Evolutionary conservation across 2,797 vertebrate species (phyloP).

Genomic region (Trichosurus vulpecula): DNA sequence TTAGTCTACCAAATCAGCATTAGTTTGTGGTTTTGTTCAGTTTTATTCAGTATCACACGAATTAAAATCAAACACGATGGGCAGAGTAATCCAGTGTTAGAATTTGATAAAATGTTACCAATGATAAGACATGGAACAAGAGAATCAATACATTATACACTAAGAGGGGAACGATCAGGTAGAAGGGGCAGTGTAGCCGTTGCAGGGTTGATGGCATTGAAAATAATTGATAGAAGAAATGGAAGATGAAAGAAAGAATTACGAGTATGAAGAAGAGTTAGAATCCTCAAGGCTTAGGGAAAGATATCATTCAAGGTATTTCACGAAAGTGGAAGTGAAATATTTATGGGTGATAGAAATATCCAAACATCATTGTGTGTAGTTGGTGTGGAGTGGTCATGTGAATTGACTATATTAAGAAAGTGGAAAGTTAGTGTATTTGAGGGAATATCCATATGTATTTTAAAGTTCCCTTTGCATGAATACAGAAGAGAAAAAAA

Average conservation of each 20-base stretch:
- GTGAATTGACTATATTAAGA: background rate
- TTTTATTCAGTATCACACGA: background rate
- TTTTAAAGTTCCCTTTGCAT: background rate
- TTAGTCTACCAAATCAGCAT: background rate
- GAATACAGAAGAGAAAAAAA: background rate
- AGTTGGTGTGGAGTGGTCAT: background rate
- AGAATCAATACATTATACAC: background rate
- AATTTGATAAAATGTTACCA: background rate
- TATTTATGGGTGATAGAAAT: background rate
- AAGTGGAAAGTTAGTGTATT: background rate
- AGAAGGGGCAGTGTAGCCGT: background rate
- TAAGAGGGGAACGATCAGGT: background rate
- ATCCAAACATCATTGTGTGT: background rate
- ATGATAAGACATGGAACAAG: background rate
- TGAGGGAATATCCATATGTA: background rate
- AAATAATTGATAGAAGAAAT: background rate
- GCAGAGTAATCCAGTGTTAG: background rate
- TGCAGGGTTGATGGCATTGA: background rate
- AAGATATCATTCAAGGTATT: too few species aligned
- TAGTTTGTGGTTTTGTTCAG: background rate
- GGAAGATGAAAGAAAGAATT: background rate
- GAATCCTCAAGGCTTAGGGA: background rate
- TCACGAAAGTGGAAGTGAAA: background rate
- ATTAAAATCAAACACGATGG: background rate
- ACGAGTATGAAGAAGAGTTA: background rate